Base-by-base conservation (phyloP, 2,113 vertebrate species). In the Ameiurus melas region DNA sequence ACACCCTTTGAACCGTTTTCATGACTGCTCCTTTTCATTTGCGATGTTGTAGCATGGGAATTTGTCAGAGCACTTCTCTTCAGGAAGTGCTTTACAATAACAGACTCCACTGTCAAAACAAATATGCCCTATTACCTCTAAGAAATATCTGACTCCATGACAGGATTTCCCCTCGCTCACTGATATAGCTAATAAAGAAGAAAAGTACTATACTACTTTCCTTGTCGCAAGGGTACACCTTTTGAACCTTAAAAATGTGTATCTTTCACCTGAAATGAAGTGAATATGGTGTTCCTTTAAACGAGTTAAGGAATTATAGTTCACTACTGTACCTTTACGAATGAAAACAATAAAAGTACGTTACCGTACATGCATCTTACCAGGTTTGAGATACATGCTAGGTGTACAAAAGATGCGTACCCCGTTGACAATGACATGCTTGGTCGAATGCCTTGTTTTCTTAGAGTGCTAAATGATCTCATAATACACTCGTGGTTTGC, bases 1-100 rank as follows among this genome's bases (percentile, higher is more conserved):
- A 53, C 68, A 58, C 47, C 30, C 4, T 55, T 87, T 75, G 85
- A 88, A 89, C 90, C 73, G 80, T 84, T 83, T 43, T 79, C 51
- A 79, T 60, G 8, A 36, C 7, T 80, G 51, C 7, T 57, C 14
- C 9, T 81, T 81, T 81, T 81, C 12, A 36, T 81, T 58, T 81
- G 17, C 5, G 7, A 33, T 58, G n/a, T 30, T 80, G 79, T 33
- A 58, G 17, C 30, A 19, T 81, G 55, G 77, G 9, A 81, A 19
- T 79, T 53, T n/a, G 4, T 73, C 7, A 39, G 39, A 73, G 39
- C 33, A 73, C 8, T 13, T 73, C 36, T 73, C 2, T 73, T 39
- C 1, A 70, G 16, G 30, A 70, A 66, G 66, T 62, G 60, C 8
- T 36, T 71, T 75, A 77, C 39, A 83, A 20, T 51, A 84, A 27